Evolutionary conservation across 2,797 vertebrate genomes (phyloP), one percentile per base, ranked within the genome.

Genomic region (Sebastes minor): DNA sequence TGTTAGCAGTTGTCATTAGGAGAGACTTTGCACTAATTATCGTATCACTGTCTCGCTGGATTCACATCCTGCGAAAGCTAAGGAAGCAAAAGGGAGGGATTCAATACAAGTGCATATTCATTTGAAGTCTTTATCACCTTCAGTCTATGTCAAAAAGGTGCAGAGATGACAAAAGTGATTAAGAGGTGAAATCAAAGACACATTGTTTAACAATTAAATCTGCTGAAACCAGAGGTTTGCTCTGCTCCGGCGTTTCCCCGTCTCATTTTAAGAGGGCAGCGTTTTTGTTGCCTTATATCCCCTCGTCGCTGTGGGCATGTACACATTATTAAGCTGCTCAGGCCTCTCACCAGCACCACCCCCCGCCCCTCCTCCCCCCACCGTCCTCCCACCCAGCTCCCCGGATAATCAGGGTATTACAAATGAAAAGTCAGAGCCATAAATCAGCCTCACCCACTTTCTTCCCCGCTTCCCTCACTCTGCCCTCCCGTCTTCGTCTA

Each of bases 401-500:
- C 86, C 62, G 72, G 89, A 93, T 92, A 94, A 94, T 94, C 90
- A 93, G 69, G 87, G 87, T 88, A 92, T 94, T 93, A 93, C 91
- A 92, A 93, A 93, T 93, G 92, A 94, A 93, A 94, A 93, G 90
- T 93, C 92, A 92, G 80, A 81, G 91, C 86, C 87, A 93, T 93
- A 93, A 94, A 94, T 95, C 90, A 93, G 90, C 55, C 56, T 79
- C 79, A 65, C 52, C 69, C 71, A 28, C 78, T 60, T 55, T 56
- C 28, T 64, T 61, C 53, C 49, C 33, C 12, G 7, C 78, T 57
- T 77, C 69, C 46, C 32, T 69, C 42, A 27, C 32, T 56, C 35
- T 59, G 33, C 59, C 33, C 27, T 63, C 65, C 76, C 1, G 12
- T 71, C 61, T 74, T 84, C n/a, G 7, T 70, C 75, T 69, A 86